Conservation (phyloP, 2,888 invertebrate species). For the Chesias legatella region DNA sequence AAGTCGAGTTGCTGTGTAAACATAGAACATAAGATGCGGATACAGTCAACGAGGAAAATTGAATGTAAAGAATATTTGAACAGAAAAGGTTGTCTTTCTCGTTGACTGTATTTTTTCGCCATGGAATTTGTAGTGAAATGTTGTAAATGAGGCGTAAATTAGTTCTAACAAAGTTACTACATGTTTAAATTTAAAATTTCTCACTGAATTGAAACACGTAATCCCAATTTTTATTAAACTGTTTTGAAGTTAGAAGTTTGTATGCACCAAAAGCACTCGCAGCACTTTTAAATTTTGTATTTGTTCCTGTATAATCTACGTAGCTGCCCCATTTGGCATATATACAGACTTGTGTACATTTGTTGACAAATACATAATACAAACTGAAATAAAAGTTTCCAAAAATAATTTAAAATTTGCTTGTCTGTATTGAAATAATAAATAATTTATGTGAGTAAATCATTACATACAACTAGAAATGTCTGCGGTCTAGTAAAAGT, state of each 20-base stretch:
- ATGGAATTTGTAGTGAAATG: conserved; percentile 18
- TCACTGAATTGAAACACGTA: conserved; percentile 2
- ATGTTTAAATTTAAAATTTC: background rate
- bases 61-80: background rate
- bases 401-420: no score
- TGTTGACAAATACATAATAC: no score
- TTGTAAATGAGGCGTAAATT: conserved; percentile 12
- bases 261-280: conserved; percentile 4
- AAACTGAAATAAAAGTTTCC: no score
- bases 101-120: conserved; percentile 26
- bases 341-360: no score
- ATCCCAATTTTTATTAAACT: conserved; percentile 7
- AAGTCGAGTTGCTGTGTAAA: conserved; percentile 28
- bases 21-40: conserved; percentile 27
- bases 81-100: conserved; percentile 11
- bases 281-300: background rate
- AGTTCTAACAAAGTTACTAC: background rate
- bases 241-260: conserved; percentile 8
- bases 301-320: background rate
- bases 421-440: no score
- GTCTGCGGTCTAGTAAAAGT: no score
- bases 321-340: conserved; percentile 1
- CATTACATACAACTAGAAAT: no score
- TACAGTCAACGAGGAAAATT: conserved; percentile 22
- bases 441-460: no score